A percentile compares a stretch with the other conserved stretches of the same genome.
These are phyloP conservation scores for Lordiphosa clarofinis DNA, from an alignment of 1,140 invertebrate species.

Conservation along the genomic window DNA sequence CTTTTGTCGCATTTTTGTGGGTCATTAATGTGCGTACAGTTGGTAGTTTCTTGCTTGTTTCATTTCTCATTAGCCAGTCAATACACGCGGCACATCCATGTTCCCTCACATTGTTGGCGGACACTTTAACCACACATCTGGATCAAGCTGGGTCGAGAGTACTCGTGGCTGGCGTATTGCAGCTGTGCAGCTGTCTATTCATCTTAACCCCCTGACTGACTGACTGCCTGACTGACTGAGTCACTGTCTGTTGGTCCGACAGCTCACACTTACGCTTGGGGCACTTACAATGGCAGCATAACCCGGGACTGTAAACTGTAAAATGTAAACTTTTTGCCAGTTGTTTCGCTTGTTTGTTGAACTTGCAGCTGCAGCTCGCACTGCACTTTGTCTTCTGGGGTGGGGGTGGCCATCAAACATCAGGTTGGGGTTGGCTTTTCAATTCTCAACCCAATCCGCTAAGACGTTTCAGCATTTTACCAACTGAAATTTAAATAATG, in stretches of 20 bases:
- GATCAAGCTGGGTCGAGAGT: conserved; percentile 20
- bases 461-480: not conserved
- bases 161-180: conserved; percentile 31
- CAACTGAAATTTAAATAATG: conserved; percentile 46
- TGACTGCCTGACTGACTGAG: conserved; percentile 20
- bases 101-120: conserved; percentile 57
- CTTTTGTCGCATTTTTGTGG: conserved; percentile 38
- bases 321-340: conserved; percentile 66
- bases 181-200: conserved; percentile 33
- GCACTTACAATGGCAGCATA: conserved; percentile 13
- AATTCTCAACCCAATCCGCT: not conserved
- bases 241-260: conserved; percentile 11
- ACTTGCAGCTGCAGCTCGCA: conserved; percentile 18
- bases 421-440: not conserved
- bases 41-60: conserved; percentile 41
- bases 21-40: conserved; percentile 59
- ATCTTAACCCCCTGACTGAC: conserved; percentile 27
- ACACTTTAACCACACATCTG: conserved; percentile 32
- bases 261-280: conserved; percentile 2
- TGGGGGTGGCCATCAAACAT: conserved; percentile 32
- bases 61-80: conserved; percentile 68
- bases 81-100: conserved; percentile 59
- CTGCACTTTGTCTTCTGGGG: conserved; percentile 38
- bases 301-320: conserved; percentile 49
- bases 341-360: conserved; percentile 34